phyloP scores from a whole-genome alignment of 1,140 invertebrate species.

The Drosophila varians region DNA sequence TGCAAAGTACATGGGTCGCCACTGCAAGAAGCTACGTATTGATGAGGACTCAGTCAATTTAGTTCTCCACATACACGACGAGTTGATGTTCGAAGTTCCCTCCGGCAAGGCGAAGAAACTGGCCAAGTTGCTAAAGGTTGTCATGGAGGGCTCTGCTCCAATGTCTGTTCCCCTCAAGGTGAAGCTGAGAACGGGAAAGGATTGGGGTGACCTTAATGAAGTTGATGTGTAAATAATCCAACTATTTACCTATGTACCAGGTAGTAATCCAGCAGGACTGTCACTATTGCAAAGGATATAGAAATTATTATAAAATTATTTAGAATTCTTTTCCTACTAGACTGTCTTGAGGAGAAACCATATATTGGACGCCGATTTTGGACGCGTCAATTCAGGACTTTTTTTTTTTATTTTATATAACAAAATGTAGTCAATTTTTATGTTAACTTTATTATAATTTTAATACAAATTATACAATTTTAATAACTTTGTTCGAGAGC shows the following conservation, averaged over 20 bases:
- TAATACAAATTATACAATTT: too few species aligned
- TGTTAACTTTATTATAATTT: too few species aligned
- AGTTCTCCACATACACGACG: conserved; percentile 97
- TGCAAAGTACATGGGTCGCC: conserved; percentile 85
- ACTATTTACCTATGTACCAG: conserved; percentile 9
- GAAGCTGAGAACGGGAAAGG: conserved; percentile 91
- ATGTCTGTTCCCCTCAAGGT: conserved; percentile 92
- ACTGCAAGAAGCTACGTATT: conserved; percentile 70
- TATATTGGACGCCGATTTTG: background rate
- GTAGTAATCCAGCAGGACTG: background rate
- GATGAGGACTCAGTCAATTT: conserved; percentile 84
- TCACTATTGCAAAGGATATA: background rate
- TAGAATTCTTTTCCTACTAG: background rate
- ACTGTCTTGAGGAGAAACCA: background rate
- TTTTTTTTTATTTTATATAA: too few species aligned
- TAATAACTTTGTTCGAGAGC: too few species aligned
- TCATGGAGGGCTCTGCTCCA: conserved; percentile 92
- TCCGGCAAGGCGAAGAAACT: conserved; percentile 86
- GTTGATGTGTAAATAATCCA: conserved; percentile 47
- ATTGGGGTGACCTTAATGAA: conserved; percentile 90
- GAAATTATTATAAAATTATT: too few species aligned
- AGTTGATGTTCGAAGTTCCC: conserved; percentile 96
- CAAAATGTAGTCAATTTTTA: too few species aligned
- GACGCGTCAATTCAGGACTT: too few species aligned
- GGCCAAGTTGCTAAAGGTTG: conserved; percentile 87